Percentiles rank a stretch among this genome's conserved stretches.
These are phyloP conservation scores for Nematostella vectensis DNA, from an alignment of 92 coral and sea anemone genomes.

Conservation along the genomic window DNA sequence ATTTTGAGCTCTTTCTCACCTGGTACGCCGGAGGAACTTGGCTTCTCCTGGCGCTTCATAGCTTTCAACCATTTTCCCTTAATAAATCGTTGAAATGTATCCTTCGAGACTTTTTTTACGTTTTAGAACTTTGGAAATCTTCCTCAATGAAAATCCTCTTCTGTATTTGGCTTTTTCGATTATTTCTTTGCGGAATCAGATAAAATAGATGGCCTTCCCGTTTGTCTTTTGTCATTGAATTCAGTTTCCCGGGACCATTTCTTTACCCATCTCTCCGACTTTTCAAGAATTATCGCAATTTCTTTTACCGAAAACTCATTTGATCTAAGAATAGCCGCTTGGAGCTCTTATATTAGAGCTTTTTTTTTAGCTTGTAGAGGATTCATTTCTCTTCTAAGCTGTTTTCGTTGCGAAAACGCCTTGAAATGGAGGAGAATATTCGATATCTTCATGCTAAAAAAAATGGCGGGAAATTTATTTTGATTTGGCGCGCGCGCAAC, in stretches of 20 bases:
- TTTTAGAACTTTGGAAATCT: background rate
- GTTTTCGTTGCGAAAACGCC: too few relatives aligned
- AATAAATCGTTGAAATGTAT: background rate
- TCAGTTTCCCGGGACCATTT: background rate
- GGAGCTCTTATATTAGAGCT: too few relatives aligned
- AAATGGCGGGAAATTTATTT: background rate
- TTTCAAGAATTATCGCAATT: too few relatives aligned
- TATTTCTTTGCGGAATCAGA: background rate
- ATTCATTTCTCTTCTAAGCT: too few relatives aligned
- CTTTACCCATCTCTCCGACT: background rate
- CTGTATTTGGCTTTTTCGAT: background rate
- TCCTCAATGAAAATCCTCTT: background rate
- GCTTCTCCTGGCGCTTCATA: background rate
- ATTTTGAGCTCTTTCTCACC: background rate
- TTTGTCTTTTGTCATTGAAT: background rate
- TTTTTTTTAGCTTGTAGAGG: too few relatives aligned
- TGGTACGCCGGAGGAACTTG: background rate
- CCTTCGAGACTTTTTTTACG: background rate
- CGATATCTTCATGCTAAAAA: too few relatives aligned
- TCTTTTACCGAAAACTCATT: too few relatives aligned
- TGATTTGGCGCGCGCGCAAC: too few relatives aligned
- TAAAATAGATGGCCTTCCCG: background rate
- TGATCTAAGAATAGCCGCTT: too few relatives aligned
- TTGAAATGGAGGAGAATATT: background rate
- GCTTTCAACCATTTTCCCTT: background rate